Base-by-base conservation (phyloP, 2,113 vertebrate species). In the Aphyosemion australe region DNA sequence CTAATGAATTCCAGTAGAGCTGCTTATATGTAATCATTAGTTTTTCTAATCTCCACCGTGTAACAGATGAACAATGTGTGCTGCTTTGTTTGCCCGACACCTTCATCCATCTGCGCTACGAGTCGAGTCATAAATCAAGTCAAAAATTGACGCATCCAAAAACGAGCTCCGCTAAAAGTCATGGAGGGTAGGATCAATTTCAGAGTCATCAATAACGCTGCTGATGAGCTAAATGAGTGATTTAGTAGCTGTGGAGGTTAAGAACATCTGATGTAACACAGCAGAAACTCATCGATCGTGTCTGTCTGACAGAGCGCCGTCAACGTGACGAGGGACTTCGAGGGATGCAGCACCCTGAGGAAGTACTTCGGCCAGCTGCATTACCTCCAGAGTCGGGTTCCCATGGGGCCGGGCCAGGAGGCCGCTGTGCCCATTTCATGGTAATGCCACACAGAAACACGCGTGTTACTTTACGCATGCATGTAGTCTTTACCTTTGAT, bases 351-450 rank as follows among this genome's bases (percentile, higher is more conserved):
- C 79, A 97, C 95, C 0, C 75, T 99, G 69, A 93, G 97, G 73
- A 98, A 98, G 41, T 99, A 99, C 88, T 95, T 99, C 0, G 97
- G 97, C 0, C 97, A 99, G 68, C 94, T 99, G 58, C 96, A 99
- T 79, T 99, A 96, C 90, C 91, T 99, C 80, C 97, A 99, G 92
- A 99, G 97, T 83, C 93, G 97, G 1, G 93, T 99, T 0, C 97
- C 97, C 41, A 95, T 99, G 94, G 95, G 94, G 0, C 72, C 88
- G 0, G 94, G 94, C 26, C 96, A 99, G 83, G 96, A 98, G 69
- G 96, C 96, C 0, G 92, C 96, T 0, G 94, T 98, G 0, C 92
- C 97, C 32, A 87, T 99, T 65, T 94, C 95, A 2, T 99, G 97
- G 97, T 99, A 88, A 61, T 50, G 55, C 60, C 60, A 37, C 31